Evolutionary conservation across 2,113 vertebrate genomes (phyloP), one percentile per base, ranked within the genome.

Genomic region (Caloenas nicobarica): DNA sequence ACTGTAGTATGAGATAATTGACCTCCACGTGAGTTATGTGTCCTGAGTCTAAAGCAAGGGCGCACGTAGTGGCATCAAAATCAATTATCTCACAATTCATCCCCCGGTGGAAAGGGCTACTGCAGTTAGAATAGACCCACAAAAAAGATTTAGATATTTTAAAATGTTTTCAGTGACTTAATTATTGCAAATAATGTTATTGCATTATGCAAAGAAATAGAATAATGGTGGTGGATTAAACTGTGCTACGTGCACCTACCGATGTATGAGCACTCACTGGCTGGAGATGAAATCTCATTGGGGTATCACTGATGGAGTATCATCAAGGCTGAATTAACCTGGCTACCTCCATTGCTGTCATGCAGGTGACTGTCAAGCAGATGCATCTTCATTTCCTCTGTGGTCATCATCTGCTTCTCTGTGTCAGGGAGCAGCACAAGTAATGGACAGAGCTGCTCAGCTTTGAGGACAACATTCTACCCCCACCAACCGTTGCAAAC

Each of bases 31-130:
- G 91, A 95, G 62, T 96, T 96, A 95, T 96, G 53, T 91, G 85
- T 93, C 90, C 84, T 93, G 69, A 95, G 92, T 95, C 87, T 91
- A 94, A 96, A 94, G 94, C 76, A 95, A 96, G 89, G 95, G 81
- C 81, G 5, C 72, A 86, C 29, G 6, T 91, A 74, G 79, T 95
- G 77, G 72, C 89, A 96, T 92, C 91, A 95, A 85, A 91, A 94
- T 96, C 79, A 91, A 86, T 95, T 91, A 93, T 95, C 72, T 96
- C 62, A 79, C 81, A 91, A 68, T 93, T 66, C 54, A n/a, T 88
- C 61, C 76, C 74, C 80, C 34, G 34, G 78, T 86, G 57, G 56
- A 94, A 87, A 68, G 53, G 48, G 62, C 56, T 68, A 42, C 81
- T 91, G 71, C 22, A 69, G 81, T 83, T 94, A 70, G 87, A 94